Evolutionary conservation across 2,797 vertebrate species (phyloP).

Genomic region (Onychomys arenicola): DNA sequence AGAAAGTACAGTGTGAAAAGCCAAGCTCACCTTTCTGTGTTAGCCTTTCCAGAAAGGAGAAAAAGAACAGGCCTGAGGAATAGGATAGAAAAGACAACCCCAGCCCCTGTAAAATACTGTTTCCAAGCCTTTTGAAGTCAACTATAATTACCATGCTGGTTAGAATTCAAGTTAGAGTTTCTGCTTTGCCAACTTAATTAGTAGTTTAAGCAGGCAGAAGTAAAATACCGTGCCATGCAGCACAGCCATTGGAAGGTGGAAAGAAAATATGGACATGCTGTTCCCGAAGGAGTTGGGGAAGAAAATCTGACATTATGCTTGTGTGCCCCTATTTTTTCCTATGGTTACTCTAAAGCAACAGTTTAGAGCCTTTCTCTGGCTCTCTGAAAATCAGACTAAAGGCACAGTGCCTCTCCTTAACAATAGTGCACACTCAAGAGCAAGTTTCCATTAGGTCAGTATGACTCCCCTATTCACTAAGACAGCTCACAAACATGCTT

Average conservation of each 20-base stretch:
- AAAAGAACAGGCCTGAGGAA: background rate
- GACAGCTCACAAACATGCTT: background rate
- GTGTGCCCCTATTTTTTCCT: background rate
- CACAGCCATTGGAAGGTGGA: background rate
- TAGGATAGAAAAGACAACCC: background rate
- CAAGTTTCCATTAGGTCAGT: background rate
- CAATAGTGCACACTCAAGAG: background rate
- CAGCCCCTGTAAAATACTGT: background rate
- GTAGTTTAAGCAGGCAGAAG: slow-evolving; percentile 5
- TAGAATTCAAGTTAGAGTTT: slow-evolving; percentile 51
- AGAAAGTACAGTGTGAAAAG: background rate
- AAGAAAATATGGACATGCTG: background rate
- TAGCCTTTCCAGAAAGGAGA: slow-evolving; percentile 5
- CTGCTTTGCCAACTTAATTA: slow-evolving; percentile 56
- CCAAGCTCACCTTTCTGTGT: background rate
- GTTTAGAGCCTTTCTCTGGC: background rate
- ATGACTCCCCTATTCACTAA: background rate
- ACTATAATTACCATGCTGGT: slow-evolving; percentile 32
- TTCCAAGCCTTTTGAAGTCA: slow-evolving; percentile 44
- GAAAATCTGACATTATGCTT: background rate
- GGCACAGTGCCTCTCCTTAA: background rate
- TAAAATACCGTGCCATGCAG: slow-evolving; percentile 40
- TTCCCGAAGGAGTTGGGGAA: background rate
- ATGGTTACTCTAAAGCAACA: background rate
- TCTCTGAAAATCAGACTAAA: background rate